Conservation (phyloP, 2,888 invertebrate genomes). For the Pseudococcus longispinus region DNA sequence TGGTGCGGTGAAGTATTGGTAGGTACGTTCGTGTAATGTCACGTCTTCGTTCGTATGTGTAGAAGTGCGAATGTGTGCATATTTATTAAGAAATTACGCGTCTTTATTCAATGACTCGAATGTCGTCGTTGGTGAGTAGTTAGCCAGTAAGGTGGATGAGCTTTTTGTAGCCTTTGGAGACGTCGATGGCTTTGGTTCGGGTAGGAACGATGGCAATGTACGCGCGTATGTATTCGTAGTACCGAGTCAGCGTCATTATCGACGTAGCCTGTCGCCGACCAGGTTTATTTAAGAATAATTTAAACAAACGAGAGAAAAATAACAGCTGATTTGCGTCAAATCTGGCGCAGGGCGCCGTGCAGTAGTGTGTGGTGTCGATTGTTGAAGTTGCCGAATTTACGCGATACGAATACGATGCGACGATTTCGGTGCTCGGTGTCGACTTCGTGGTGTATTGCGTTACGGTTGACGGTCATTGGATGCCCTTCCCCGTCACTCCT, state of each 20-base stretch:
- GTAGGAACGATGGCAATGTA: too few species aligned
- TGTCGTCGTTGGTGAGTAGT: background rate
- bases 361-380: background rate
- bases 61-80: background rate
- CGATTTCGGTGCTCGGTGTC: background rate
- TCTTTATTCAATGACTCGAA: background rate
- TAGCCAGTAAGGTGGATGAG: too few species aligned
- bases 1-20: background rate
- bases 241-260: background rate
- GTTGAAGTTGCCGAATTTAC: background rate
- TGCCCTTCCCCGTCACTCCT: background rate
- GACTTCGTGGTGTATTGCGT: background rate
- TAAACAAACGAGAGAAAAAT: background rate
- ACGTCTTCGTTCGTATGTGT: background rate
- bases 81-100: background rate
- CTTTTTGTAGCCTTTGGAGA: too few species aligned
- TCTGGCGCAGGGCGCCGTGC: background rate
- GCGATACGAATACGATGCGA: background rate
- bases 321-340: background rate
- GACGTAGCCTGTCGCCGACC: background rate
- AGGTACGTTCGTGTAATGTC: background rate
- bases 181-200: too few species aligned
- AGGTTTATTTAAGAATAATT: background rate
- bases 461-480: slow-evolving; percentile 9
- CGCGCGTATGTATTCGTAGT: too few species aligned